Evolutionary conservation across 2,888 invertebrate genomes (phyloP), one percentile per base, ranked within the genome.

Genomic region (Poecilobothrus nobilitatus): DNA sequence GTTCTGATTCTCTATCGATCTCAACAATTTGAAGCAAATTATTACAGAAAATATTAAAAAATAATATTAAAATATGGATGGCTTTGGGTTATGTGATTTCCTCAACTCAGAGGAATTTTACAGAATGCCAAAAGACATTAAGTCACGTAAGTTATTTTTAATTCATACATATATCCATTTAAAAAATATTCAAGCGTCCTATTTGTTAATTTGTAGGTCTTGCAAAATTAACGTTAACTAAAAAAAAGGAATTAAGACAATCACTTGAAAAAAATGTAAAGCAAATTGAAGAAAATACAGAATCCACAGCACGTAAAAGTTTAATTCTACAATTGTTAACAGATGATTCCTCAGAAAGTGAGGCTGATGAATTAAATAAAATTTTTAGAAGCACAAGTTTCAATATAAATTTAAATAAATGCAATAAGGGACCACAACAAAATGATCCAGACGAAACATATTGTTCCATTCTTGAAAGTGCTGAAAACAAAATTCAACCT

Each of bases 251-350:
- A 65, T 34, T 65, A 18, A 18, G 65, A 20, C 18, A 65, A 20
- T 65, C 65, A 3, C 18, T 65, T 7, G 33, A 27, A 33, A 34
- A 10, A 10, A 65, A 20, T 37, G 1, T 12, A 8, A 18, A 6
- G 1, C n/a, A n/a, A 65, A 20, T 20, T 4, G n/a, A 10, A 10
- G 20, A 63, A 53, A 12, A 9, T 3, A 1, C 15, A 15, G 21
- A 63, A 63, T 63, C 7, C 7, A n/a, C 34, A 37, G 6, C 9
- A 37, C n/a, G 76, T 63, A 75, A 77, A 15, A 76, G 77, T 68
- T 71, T 78, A 0, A 53, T 77, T 4, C 69, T 70, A 4, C 73
- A 75, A 10, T 65, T 77, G 20, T 68, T 71, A 3, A 71, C 71
- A 0, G 70, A 73, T n/a, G 72, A 74, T 53, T 71, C 72, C n/a